phyloP scores from a whole-genome alignment of 2,888 invertebrate genomes.

The Hetaerina titia region DNA sequence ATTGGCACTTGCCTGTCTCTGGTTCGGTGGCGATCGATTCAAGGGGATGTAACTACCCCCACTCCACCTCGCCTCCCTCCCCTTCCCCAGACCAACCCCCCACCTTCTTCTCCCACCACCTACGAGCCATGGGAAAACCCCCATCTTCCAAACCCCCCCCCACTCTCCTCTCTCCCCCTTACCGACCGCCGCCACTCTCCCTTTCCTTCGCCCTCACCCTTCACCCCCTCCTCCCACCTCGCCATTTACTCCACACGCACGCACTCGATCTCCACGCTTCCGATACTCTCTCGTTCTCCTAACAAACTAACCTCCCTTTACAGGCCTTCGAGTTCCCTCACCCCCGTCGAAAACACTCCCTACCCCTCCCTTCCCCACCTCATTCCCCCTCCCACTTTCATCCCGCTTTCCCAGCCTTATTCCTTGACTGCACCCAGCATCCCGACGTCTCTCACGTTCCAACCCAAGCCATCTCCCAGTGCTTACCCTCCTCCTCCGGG shows the following conservation, averaged over 20 bases:
- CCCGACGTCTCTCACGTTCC: background rate
- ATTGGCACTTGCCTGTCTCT: conserved; percentile 65
- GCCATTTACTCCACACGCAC: background rate
- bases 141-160: background rate
- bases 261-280: background rate
- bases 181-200: background rate
- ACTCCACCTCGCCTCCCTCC: background rate
- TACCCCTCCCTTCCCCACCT: background rate
- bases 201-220: background rate
- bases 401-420: background rate
- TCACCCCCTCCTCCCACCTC: background rate
- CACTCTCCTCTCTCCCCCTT: background rate
- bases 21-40: conserved; percentile 51
- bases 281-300: background rate
- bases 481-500: no score
- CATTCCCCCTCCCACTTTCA: background rate
- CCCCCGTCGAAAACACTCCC: background rate
- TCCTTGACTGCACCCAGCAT: background rate
- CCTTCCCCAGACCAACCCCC: background rate
- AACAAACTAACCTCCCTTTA: background rate
- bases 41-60: conserved; percentile 33
- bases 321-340: background rate
- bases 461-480: background rate
- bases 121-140: background rate
- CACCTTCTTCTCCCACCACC: background rate